These are phyloP conservation scores for Slavum lentiscoides DNA, from an alignment of 2,888 invertebrate species.

Conservation along the genomic window DNA sequence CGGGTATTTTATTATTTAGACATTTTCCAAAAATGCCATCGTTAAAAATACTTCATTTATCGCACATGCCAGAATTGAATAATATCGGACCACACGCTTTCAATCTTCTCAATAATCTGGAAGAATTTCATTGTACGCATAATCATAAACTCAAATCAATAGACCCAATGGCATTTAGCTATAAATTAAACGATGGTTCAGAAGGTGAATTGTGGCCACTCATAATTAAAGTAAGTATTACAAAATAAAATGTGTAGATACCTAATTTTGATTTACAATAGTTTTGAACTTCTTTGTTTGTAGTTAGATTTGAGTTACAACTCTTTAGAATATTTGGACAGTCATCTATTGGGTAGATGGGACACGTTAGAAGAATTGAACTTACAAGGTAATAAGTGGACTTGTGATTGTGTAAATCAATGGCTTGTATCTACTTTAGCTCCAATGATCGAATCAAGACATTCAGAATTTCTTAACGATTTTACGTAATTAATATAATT, in stretches of 20 bases:
- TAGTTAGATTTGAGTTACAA: conserved; percentile 76
- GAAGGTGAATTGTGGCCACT: conserved; percentile 68
- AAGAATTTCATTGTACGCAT: conserved; percentile 66
- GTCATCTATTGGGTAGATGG: conserved; percentile 71
- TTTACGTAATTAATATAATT: conserved; percentile 61
- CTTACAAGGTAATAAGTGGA: conserved; percentile 74
- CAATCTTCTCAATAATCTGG: conserved; percentile 62
- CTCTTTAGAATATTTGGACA: conserved; percentile 70
- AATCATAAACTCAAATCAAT: conserved; percentile 68
- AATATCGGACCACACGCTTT: conserved; percentile 65
- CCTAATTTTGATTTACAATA: neutral
- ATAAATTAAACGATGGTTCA: conserved; percentile 57
- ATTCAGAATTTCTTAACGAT: conserved; percentile 58
- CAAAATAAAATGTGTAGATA: conserved; percentile 54
- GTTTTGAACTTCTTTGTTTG: conserved; percentile 57
- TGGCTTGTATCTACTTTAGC: conserved; percentile 74
- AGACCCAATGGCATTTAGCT: conserved; percentile 66
- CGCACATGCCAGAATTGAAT: conserved; percentile 68
- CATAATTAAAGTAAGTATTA: conserved; percentile 65
- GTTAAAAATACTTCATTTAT: conserved; percentile 70
- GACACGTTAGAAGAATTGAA: conserved; percentile 69
- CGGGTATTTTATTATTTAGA: conserved; percentile 30
- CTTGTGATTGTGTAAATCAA: conserved; percentile 78
- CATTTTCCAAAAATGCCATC: conserved; percentile 66
- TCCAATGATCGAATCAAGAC: conserved; percentile 60